Percentiles rank a stretch among this genome's conserved stretches.
Conservation (phyloP, 2,888 invertebrate genomes). For the Volucella bombylans region DNA sequence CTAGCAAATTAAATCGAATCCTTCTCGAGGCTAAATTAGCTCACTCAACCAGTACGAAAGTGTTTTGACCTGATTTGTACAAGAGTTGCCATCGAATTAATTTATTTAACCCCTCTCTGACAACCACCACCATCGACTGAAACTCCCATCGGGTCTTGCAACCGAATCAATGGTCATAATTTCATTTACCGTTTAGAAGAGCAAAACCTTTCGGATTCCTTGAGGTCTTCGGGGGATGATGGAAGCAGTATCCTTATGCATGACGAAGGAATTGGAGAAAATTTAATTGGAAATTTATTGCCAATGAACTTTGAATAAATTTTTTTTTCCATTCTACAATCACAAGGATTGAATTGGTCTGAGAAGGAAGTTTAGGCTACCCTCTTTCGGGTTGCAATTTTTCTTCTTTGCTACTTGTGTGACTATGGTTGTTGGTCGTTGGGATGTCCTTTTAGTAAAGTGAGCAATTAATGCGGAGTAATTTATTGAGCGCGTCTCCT, state of each 20-base stretch:
- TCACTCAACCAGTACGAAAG: constrained; percentile 58
- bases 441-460: constrained; percentile 55
- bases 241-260: constrained; percentile 6
- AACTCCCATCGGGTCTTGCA: neutral
- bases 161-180: constrained; percentile 62
- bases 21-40: constrained; percentile 55
- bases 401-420: constrained; percentile 16
- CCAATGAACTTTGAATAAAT: constrained; percentile 68
- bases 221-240: constrained; percentile 1
- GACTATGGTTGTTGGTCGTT: constrained; percentile 19
- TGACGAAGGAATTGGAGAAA: constrained; percentile 57
- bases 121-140: neutral
- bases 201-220: constrained; percentile 56
- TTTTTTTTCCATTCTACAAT: constrained; percentile 32
- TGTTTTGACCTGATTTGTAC: constrained; percentile 66
- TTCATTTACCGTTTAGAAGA: constrained; percentile 56
- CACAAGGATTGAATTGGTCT: neutral
- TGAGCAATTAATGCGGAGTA: constrained; percentile 68
- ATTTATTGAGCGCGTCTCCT: constrained; percentile 60
- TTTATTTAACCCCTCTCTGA: constrained; percentile 45
- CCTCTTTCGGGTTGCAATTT: constrained; percentile 23
- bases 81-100: constrained; percentile 57
- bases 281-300: constrained; percentile 73
- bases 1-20: constrained; percentile 55
- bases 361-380: neutral